Percentiles rank a stretch among this genome's conserved stretches.
These are phyloP conservation scores for Rhagophthalmus giganteus DNA, from an alignment of 2,888 invertebrate genomes.

Conservation along the genomic window DNA sequence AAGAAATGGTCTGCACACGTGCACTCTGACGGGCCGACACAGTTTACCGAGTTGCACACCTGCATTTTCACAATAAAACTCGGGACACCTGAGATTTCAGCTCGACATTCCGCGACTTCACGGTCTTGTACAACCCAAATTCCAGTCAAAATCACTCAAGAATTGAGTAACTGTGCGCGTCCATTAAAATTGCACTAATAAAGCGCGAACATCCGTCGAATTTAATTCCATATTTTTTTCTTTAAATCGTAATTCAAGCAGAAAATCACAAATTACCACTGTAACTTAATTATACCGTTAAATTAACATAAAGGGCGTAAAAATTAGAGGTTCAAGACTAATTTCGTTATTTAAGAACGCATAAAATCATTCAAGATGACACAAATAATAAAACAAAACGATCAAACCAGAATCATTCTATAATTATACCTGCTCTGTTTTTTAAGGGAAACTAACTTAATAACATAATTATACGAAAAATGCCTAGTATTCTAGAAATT, in stretches of 20 bases:
- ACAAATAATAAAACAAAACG: constrained; percentile 9
- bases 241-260: constrained; percentile 3
- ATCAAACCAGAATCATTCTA: constrained; percentile 3
- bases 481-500: constrained; percentile 14
- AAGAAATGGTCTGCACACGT: constrained; percentile 44
- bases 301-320: constrained; percentile 7
- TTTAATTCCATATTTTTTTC: too few species aligned
- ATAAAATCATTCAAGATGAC: background rate
- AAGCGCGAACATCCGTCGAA: too few species aligned
- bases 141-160: constrained; percentile 15
- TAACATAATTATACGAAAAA: constrained; percentile 18
- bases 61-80: constrained; percentile 52
- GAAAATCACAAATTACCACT: constrained; percentile 13
- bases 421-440: constrained; percentile 10
- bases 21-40: constrained; percentile 43
- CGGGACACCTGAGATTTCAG: constrained; percentile 51
- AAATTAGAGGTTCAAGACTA: constrained; percentile 9
- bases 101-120: constrained; percentile 47
- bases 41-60: constrained; percentile 46
- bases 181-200: background rate
- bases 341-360: constrained; percentile 5
- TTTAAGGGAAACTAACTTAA: constrained; percentile 16
- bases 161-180: constrained; percentile 14
- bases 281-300: background rate
- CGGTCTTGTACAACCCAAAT: constrained; percentile 16